These are phyloP conservation scores for Falco punctatus DNA, from an alignment of 2,113 vertebrate genomes.

Conservation along the genomic window DNA sequence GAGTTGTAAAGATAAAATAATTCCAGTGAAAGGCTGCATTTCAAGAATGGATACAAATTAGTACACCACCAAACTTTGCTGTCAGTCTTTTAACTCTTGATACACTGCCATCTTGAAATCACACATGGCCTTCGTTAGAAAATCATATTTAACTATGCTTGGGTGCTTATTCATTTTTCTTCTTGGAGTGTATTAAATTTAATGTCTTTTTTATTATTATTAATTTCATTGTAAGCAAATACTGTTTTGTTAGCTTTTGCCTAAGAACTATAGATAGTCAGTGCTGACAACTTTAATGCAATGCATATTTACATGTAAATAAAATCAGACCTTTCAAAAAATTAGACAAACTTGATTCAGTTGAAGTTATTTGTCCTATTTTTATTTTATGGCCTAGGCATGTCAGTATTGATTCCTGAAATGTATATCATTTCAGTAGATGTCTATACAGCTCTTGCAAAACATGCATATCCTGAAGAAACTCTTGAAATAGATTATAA, in stretches of 20 bases:
- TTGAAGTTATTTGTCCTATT: neutral
- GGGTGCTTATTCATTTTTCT: neutral
- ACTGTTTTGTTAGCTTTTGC: neutral
- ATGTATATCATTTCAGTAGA: neutral
- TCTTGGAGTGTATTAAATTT: neutral
- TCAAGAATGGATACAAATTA: neutral
- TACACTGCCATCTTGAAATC: neutral
- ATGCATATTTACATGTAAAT: neutral
- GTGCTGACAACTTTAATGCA: neutral
- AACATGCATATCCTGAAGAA: conserved; percentile 29
- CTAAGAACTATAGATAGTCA: neutral
- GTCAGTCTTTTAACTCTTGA: neutral
- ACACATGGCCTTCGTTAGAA: neutral
- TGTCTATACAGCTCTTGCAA: conserved; percentile 45
- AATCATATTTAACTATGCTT: neutral
- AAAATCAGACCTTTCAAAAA: neutral
- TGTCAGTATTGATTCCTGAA: conserved; percentile 37
- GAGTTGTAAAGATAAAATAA: neutral
- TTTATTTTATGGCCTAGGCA: neutral
- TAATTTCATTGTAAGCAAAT: neutral
- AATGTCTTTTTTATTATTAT: neutral
- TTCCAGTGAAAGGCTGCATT: neutral
- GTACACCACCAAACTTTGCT: neutral
- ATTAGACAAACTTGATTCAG: neutral
- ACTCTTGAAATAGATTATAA: conserved; percentile 30